phyloP scores from a whole-genome alignment of 2,113 vertebrate genomes.

The Dermatemys mawii region DNA sequence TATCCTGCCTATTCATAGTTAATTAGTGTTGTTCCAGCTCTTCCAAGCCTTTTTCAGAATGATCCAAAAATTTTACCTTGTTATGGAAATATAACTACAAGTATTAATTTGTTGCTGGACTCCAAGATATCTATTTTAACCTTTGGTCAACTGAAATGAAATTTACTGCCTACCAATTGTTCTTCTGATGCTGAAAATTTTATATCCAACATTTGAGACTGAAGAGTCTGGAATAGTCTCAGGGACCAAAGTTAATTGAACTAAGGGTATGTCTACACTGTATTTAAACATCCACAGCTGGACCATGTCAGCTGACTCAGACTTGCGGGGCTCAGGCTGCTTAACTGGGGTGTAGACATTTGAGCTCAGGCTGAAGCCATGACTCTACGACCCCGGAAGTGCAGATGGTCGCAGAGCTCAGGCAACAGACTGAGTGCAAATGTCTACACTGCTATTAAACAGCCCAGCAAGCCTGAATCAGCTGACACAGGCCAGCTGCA shows the following conservation, averaged over 20 bases:
- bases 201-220: not conserved
- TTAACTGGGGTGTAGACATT: not conserved
- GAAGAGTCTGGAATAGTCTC: no score
- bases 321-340: not conserved
- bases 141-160: not conserved
- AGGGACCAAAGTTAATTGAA: no score
- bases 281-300: not conserved
- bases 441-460: not conserved
- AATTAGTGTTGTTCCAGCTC: not conserved
- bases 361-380: not conserved
- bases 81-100: not conserved
- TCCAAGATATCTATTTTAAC: not conserved
- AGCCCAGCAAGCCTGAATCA: not conserved
- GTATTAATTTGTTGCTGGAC: slow-evolving; percentile 24
- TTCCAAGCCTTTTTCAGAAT: not conserved
- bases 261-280: not conserved
- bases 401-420: not conserved
- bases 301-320: not conserved
- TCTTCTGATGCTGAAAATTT: not conserved
- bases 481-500: not conserved
- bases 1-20: not conserved
- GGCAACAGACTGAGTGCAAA: not conserved
- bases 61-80: not conserved
- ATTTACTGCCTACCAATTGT: not conserved
- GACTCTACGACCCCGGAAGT: not conserved